Conservation (phyloP, 2,113 vertebrate species). For the Lota lota region DNA sequence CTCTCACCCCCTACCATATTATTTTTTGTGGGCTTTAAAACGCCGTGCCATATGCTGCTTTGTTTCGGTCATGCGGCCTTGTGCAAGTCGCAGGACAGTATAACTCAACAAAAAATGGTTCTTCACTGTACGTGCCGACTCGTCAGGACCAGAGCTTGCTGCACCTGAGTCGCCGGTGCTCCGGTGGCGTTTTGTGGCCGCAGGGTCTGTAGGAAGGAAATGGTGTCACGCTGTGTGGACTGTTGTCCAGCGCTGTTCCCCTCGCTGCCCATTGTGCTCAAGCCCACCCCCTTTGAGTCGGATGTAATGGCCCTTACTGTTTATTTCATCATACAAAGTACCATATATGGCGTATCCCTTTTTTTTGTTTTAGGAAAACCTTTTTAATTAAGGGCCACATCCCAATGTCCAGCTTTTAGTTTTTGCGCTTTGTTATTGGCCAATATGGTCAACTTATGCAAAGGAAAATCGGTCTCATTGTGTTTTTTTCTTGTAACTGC, state of each 20-base stretch:
- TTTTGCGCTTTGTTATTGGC: no score
- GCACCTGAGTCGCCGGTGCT: constrained; percentile 58
- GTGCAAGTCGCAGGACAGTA: constrained; percentile 12
- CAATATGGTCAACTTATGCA: no score
- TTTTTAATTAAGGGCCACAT: no score
- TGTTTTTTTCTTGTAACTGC: constrained; percentile 1
- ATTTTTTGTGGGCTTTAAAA: no score
- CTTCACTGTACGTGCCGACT: constrained; percentile 25
- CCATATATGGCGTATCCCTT: no score
- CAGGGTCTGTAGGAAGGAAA: constrained; percentile 71
- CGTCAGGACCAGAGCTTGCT: constrained; percentile 43
- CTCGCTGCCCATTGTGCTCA: constrained; percentile 63
- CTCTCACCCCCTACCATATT: no score
- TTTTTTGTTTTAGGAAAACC: no score
- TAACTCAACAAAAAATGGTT: constrained; percentile 30
- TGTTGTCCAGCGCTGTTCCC: constrained; percentile 66
- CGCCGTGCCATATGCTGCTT: no score
- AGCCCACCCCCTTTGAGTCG: constrained; percentile 55
- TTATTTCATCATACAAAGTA: background rate
- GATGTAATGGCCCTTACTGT: constrained; percentile 57
- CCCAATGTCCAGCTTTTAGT: no score
- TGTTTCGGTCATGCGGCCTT: background rate
- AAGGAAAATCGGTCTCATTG: no score
- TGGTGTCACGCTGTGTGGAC: constrained; percentile 55
- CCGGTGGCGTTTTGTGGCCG: constrained; percentile 35